A percentile compares a stretch with the other conserved stretches of the same genome.
These are phyloP conservation scores for Varecia variegata DNA, from an alignment of 2,797 vertebrate species.

Conservation along the genomic window DNA sequence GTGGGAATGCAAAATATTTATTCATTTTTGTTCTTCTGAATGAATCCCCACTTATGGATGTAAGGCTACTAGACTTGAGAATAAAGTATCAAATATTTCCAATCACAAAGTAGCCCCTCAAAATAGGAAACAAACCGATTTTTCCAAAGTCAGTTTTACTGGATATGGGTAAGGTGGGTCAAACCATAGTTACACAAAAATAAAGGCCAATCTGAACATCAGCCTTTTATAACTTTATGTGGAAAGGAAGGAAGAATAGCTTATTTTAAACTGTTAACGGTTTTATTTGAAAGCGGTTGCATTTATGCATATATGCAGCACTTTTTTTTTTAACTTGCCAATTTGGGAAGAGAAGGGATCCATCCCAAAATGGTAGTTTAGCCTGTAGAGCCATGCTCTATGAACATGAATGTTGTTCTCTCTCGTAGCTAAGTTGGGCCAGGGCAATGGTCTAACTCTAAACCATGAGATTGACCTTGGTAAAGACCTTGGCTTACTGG, in stretches of 20 bases:
- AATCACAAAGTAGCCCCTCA: not conserved
- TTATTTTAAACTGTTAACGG: constrained; percentile 39
- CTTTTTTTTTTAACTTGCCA: constrained; percentile 38
- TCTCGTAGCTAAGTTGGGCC: not conserved
- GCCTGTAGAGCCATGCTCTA: not conserved
- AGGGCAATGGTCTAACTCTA: not conserved
- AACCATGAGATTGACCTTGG: constrained; percentile 13
- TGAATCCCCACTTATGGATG: not conserved
- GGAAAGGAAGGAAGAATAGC: not conserved
- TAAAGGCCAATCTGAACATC: constrained; percentile 33
- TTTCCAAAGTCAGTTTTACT: not conserved
- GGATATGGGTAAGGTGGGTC: not conserved
- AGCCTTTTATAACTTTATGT: constrained; percentile 38
- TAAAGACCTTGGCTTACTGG: not conserved
- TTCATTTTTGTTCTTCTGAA: constrained; percentile 51
- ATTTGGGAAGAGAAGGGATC: constrained; percentile 20
- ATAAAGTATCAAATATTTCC: constrained; percentile 27
- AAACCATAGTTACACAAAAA: constrained; percentile 33
- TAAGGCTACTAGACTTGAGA: constrained; percentile 19
- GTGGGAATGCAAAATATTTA: not conserved
- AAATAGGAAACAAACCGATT: not conserved
- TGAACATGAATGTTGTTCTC: constrained; percentile 25
- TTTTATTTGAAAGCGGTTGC: constrained; percentile 43
- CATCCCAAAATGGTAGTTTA: not conserved
- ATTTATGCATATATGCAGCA: not conserved